phyloP scores from a whole-genome alignment of 2,113 vertebrate species.

The Rana temporaria region DNA sequence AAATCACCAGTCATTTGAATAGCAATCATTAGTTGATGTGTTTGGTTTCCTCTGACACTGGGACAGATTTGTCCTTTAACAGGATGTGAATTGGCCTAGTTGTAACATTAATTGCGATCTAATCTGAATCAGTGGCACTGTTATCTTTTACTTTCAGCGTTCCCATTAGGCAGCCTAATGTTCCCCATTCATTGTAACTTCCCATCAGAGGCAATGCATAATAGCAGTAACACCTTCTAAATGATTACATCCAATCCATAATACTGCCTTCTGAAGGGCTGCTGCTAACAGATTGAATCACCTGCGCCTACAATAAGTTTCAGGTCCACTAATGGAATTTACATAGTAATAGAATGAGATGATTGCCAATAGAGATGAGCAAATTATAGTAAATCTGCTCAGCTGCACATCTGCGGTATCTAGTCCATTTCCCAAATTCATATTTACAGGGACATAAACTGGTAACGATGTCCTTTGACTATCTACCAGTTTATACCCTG shows the following conservation, averaged over 20 bases:
- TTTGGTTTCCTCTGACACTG: neutral
- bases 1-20: constrained; percentile 17
- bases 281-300: constrained; percentile 23
- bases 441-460: too few species aligned
- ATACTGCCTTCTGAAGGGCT: neutral
- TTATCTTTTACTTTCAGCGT: neutral
- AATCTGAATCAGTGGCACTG: constrained; percentile 18
- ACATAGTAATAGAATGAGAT: constrained; percentile 24
- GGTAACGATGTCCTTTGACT: too few species aligned
- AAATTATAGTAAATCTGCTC: too few species aligned
- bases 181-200: neutral
- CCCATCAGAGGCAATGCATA: constrained; percentile 5
- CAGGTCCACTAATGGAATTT: constrained; percentile 33
- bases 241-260: constrained; percentile 14
- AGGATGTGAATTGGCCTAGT: constrained; percentile 21
- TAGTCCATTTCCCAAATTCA: too few species aligned
- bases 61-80: constrained; percentile 5
- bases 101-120: constrained; percentile 6
- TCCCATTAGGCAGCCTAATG: neutral
- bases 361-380: too few species aligned
- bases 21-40: constrained; percentile 13
- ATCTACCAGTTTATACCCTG: too few species aligned
- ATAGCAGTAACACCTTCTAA: constrained; percentile 4
- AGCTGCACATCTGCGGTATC: too few species aligned
- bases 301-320: constrained; percentile 39